Evolutionary conservation across 2,888 invertebrate species (phyloP), one percentile per base, ranked within the genome.

Genomic region (Salpingus planirostris): DNA sequence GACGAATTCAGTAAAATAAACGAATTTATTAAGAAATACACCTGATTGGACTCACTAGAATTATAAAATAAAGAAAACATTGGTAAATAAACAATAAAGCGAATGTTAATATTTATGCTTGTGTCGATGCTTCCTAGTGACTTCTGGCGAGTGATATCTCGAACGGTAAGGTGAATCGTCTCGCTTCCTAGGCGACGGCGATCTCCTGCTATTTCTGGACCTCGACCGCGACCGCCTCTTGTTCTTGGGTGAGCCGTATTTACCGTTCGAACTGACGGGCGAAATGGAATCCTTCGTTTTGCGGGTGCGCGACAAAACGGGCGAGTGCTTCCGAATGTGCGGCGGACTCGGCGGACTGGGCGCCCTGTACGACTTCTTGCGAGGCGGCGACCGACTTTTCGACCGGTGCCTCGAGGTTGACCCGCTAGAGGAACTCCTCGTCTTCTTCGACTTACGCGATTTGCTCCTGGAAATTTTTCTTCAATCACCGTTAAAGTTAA

Each of bases 91-190:
- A n/a, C n/a, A n/a, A n/a, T n/a, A n/a, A n/a, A n/a, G n/a, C n/a
- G n/a, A n/a, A n/a, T n/a, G n/a, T 62, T 55, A 71, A 47, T 70
- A 69, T 55, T 69, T 71, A 52, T 71, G 70, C 51, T 70, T 71
- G 44, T 71, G 70, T 41, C 69, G 62, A 47, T 70, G 70, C 52
- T 71, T 70, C 32, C 67, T 62, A 13, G 69, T 61, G 13, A 62
- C 58, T 15, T 69, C 68, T 14, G 68, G 66, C 2, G 67, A 62
- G 36, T 57, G 54, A 27, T 60, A 58, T 21, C 55, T 49, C 7
- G 59, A 55, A 24, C 54, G 42, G 7, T 55, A 47, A 11, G 57
- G 52, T n/a, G 59, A 52, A 2, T 57, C 52, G 22, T 57, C 55
- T 22, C 33, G 21, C 33, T 33, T 26, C 39, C 47, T 41, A 3